Percentiles rank a stretch among this genome's conserved stretches.
These are phyloP conservation scores for Eciton burchellii DNA, from an alignment of 1,140 invertebrate species.

Conservation along the genomic window DNA sequence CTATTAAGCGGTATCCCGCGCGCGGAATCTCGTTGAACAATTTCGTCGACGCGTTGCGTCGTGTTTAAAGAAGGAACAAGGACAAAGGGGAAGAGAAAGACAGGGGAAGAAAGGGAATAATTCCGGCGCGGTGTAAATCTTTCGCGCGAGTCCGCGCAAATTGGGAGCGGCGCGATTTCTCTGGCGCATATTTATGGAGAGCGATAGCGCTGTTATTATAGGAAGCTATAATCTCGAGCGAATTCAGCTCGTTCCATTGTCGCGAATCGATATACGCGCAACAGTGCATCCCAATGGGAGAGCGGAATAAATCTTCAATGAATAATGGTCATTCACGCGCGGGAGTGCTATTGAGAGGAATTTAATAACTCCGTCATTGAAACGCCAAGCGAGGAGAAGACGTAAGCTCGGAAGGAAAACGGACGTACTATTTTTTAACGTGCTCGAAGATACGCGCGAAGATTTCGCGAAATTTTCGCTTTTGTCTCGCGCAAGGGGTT, in stretches of 20 bases:
- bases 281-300: constrained; percentile 47
- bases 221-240: constrained; percentile 25
- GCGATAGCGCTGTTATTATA: constrained; percentile 9
- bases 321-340: constrained; percentile 56
- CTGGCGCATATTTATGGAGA: constrained; percentile 13
- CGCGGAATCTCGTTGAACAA: constrained; percentile 20
- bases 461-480: background rate
- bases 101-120: constrained; percentile 3
- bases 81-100: too few relatives aligned
- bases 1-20: constrained; percentile 36
- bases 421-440: constrained; percentile 20
- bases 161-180: background rate
- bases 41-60: constrained; percentile 10
- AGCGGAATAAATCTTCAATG: constrained; percentile 57
- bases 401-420: constrained; percentile 43
- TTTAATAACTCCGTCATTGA: constrained; percentile 58
- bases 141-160: background rate
- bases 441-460: background rate
- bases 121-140: background rate
- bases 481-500: background rate
- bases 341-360: constrained; percentile 52
- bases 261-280: constrained; percentile 48
- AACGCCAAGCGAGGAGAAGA: constrained; percentile 39
- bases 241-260: constrained; percentile 41
- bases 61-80: background rate